A percentile compares a stretch with the other conserved stretches of the same genome.
These are phyloP conservation scores for Pseudomyrmex pallidus DNA, from an alignment of 1,140 invertebrate genomes.

Conservation along the genomic window DNA sequence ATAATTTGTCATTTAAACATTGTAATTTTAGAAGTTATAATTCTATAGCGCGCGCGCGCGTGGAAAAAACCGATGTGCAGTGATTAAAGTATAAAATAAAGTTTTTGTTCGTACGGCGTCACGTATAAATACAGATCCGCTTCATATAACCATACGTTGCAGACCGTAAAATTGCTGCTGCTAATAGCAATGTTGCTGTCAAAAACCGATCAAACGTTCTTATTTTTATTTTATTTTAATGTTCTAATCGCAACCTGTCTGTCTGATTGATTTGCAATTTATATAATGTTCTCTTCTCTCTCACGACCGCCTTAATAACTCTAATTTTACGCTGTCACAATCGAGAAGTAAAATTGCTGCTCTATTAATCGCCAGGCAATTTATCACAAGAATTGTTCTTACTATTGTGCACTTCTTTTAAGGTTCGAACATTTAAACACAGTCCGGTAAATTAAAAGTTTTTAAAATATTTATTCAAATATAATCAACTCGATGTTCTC, in stretches of 20 bases:
- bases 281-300: conserved; percentile 79
- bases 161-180: conserved; percentile 68
- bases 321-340: conserved; percentile 77
- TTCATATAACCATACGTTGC: conserved; percentile 78
- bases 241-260: conserved; percentile 82
- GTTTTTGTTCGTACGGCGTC: neutral
- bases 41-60: no score
- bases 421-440: neutral
- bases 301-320: conserved; percentile 58
- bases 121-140: conserved; percentile 32
- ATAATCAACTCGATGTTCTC: no score
- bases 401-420: neutral
- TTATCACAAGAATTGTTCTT: conserved; percentile 25
- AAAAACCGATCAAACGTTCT: conserved; percentile 64
- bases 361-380: conserved; percentile 73
- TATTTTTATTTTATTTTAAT: conserved; percentile 70
- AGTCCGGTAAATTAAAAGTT: no score
- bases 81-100: no score
- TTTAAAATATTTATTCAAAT: no score
- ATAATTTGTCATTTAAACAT: no score
- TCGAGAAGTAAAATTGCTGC: conserved; percentile 71
- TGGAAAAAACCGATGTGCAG: no score
- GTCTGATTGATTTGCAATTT: conserved; percentile 68
- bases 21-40: no score
- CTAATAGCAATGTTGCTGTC: conserved; percentile 12